These are phyloP conservation scores for Caenorhabditis becei DNA, from an alignment of 2,888 invertebrate genomes.

Conservation along the genomic window DNA sequence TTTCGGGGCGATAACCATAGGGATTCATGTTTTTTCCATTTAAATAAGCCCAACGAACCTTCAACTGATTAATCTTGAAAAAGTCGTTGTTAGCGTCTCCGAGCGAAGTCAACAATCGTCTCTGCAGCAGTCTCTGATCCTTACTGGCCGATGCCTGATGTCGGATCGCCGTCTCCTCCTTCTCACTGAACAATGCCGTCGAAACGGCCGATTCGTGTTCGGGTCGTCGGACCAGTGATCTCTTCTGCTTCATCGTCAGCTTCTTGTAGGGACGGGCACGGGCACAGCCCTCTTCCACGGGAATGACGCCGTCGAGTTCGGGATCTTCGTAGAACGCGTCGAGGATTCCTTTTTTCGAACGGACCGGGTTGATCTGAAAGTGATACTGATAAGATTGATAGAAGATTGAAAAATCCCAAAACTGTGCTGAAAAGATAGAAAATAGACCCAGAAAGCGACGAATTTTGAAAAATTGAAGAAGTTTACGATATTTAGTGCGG, in stretches of 20 bases:
- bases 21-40: neutral
- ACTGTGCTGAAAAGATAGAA: neutral
- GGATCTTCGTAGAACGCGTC: constrained; percentile 66
- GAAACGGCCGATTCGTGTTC: constrained; percentile 48
- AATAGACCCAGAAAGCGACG: neutral
- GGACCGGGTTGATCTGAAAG: constrained; percentile 47
- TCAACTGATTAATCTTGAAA: constrained; percentile 94
- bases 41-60: constrained; percentile 84
- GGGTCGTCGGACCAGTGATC: constrained; percentile 65
- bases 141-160: constrained; percentile 71
- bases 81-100: constrained; percentile 80
- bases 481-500: constrained; percentile 5
- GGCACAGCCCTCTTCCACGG: constrained; percentile 65
- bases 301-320: constrained; percentile 67
- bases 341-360: constrained; percentile 48
- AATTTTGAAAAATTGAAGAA: neutral
- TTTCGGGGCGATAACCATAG: no score
- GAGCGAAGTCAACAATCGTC: constrained; percentile 63
- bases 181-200: constrained; percentile 64
- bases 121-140: constrained; percentile 65
- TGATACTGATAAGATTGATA: neutral
- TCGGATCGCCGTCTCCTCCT: constrained; percentile 73
- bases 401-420: no score
- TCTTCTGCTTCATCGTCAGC: constrained; percentile 70
- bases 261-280: constrained; percentile 68